A percentile compares a stretch with the other conserved stretches of the same genome.
phyloP scores from a whole-genome alignment of 2,888 invertebrate species.

The Coelogynopora nodosa region DNA sequence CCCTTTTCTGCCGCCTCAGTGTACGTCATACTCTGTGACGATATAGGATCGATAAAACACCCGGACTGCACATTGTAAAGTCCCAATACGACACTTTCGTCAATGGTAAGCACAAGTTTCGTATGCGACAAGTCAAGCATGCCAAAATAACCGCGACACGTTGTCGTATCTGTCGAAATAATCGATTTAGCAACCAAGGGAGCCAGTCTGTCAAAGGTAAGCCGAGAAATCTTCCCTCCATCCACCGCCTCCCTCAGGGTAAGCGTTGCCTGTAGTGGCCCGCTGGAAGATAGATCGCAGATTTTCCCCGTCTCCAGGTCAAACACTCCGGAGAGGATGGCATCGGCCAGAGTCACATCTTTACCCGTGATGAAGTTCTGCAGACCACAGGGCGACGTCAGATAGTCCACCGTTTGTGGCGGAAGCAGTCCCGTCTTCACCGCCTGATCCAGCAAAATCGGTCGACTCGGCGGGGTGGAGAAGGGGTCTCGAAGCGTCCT shows the following conservation, averaged over 20 bases:
- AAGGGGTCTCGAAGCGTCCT: not conserved
- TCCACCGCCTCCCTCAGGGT: not conserved
- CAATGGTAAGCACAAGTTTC: not conserved
- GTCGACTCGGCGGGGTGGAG: not conserved
- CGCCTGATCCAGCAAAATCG: not conserved
- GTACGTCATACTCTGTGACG: not conserved
- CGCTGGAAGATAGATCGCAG: not conserved
- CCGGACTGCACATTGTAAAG: not conserved
- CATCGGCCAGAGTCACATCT: not conserved
- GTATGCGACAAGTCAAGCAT: not conserved
- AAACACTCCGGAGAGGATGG: not conserved
- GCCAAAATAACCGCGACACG: not conserved
- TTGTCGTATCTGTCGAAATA: not conserved
- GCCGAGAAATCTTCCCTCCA: not conserved
- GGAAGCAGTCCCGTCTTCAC: not conserved
- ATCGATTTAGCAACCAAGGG: not conserved
- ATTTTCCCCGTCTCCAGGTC: not conserved
- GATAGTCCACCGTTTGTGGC: not conserved
- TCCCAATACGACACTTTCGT: not conserved
- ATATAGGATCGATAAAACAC: not conserved
- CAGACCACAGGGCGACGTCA: not conserved
- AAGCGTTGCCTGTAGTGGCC: not conserved
- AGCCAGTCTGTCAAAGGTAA: not conserved
- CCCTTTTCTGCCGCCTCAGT: not conserved
- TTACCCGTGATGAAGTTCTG: not conserved